Percentiles rank a stretch among this genome's conserved stretches.
phyloP scores from a whole-genome alignment of 2,888 invertebrate species.

The Brachynemurus nebulosus region DNA sequence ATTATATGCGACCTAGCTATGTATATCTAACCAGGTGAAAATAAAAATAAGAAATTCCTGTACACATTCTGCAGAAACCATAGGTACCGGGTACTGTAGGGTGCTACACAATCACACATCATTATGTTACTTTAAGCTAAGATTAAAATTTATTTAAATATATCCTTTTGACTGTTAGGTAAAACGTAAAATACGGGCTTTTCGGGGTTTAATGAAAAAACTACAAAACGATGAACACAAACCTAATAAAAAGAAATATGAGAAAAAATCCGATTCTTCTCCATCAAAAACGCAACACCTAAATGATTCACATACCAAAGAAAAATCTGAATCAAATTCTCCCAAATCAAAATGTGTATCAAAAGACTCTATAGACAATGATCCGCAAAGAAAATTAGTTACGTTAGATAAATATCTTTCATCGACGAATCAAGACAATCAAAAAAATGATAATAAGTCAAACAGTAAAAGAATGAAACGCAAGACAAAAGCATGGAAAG shows the following conservation, averaged over 20 bases:
- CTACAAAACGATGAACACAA: constrained; percentile 2
- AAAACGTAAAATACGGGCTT: constrained; percentile 8
- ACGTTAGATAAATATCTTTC: constrained; percentile 1
- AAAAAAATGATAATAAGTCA: constrained; percentile 11
- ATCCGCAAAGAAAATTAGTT: neutral
- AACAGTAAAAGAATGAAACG: constrained; percentile 22
- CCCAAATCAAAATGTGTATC: too few species aligned
- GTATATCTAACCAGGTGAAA: too few species aligned
- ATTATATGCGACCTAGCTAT: too few species aligned
- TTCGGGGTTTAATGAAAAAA: constrained; percentile 1
- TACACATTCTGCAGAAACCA: too few species aligned
- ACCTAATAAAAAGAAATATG: neutral
- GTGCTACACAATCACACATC: too few species aligned
- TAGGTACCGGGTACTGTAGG: too few species aligned
- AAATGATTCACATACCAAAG: neutral
- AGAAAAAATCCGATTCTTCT: neutral
- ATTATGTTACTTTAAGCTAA: too few species aligned
- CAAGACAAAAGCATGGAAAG: constrained; percentile 23
- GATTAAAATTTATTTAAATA: too few species aligned
- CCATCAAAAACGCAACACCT: neutral
- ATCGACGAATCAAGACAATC: constrained; percentile 7
- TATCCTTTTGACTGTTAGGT: constrained; percentile 8
- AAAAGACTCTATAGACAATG: too few species aligned
- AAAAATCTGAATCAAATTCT: neutral
- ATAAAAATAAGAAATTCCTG: too few species aligned